Evolutionary conservation across 2,888 invertebrate species (phyloP).

Genomic region (Luperina testacea): DNA sequence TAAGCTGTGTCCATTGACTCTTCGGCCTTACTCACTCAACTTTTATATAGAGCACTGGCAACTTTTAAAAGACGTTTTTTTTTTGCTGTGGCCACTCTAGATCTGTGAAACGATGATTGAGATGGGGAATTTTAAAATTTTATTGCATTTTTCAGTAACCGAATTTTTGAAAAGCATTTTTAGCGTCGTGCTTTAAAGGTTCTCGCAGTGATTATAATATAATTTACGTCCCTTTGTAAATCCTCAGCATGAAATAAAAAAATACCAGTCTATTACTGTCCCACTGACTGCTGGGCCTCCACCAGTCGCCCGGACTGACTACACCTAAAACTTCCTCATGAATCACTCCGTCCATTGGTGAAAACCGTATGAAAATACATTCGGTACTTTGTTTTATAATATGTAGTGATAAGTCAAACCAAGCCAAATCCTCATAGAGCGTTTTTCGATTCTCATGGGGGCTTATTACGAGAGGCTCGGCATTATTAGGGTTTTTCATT

Average conservation of each 20-base stretch:
- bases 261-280: too few species aligned
- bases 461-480: not conserved
- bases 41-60: conserved; percentile 55
- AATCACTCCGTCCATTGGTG: not conserved
- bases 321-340: not conserved
- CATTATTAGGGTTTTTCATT: not conserved
- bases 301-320: too few species aligned
- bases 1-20: conserved; percentile 56
- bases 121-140: not conserved
- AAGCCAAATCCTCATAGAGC: not conserved
- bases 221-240: not conserved
- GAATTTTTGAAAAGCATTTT: not conserved
- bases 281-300: too few species aligned
- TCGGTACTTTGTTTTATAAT: too few species aligned
- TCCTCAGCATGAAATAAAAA: not conserved
- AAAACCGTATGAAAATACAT: not conserved
- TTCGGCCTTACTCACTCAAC: conserved; percentile 52
- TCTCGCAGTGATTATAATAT: not conserved
- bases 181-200: not conserved
- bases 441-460: not conserved
- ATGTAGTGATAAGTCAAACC: too few species aligned
- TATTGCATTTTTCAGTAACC: not conserved
- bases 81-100: conserved; percentile 2
- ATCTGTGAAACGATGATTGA: not conserved
- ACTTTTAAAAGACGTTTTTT: conserved; percentile 43